Evolutionary conservation across 2,797 vertebrate species (phyloP), one percentile per base, ranked within the genome.

Genomic region (Stomatorhinus walkeri): DNA sequence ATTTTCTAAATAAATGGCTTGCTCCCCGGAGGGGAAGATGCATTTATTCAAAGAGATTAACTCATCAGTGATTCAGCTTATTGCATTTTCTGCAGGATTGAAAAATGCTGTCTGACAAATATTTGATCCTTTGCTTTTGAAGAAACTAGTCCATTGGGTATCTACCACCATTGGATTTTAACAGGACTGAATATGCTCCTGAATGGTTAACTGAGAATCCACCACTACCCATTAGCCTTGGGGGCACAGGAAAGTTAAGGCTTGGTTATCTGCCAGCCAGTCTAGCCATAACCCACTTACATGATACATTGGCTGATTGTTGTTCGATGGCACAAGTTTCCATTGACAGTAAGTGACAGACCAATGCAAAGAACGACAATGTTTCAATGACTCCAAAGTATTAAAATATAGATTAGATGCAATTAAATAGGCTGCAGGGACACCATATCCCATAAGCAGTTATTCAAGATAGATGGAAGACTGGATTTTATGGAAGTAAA

Each of bases 91-190:
- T 85, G 87, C 81, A 89, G 89, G 87, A 88, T 64, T 90, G 87
- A 88, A n/a, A 90, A 89, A 90, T 88, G 43, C 64, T 87, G 79
- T 72, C 88, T 87, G 89, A 91, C 91, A 92, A 92, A 92, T 92
- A 91, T 89, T 85, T 90, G 91, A 92, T 89, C 91, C 87, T 72
- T 72, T 83, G 76, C 89, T 89, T 92, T 89, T 91, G 90, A 92
- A 91, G 90, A 83, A 64, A 90, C 51, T 89, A 85, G 54, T 87
- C 88, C 87, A 54, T 76, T 72, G 90, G 81, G 89, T 85, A 85
- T 52, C 32, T n/a, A 87, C 40, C 46, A 81, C 40, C 19, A 3
- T 3, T 81, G 76, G 36, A 19, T 79, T 43, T 79, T 43, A 46
- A 79, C 32, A 79, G 36, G 40, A 79, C 16, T 79, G 5, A 79